Percentiles rank a stretch among this genome's conserved stretches.
These are phyloP conservation scores for Steinernema carpocapsae DNA, from an alignment of 2,888 invertebrate species.

Conservation along the genomic window DNA sequence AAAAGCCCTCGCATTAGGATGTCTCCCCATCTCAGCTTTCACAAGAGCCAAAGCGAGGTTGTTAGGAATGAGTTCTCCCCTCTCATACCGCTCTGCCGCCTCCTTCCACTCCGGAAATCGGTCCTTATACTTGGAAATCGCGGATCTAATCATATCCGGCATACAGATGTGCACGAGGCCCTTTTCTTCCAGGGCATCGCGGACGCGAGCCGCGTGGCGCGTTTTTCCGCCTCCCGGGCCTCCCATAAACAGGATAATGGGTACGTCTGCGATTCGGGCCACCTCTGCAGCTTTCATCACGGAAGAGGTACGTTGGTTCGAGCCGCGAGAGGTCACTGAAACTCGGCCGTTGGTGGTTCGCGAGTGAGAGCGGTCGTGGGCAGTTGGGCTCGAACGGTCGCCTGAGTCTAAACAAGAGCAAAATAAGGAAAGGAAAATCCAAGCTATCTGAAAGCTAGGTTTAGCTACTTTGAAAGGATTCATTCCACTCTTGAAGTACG, in stretches of 20 bases:
- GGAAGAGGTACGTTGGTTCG: conserved; percentile 54
- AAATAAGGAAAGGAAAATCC: no score
- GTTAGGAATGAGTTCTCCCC: conserved; percentile 68
- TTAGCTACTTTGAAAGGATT: no score
- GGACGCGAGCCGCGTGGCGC: conserved; percentile 61
- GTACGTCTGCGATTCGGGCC: conserved; percentile 65
- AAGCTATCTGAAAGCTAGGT: not conserved
- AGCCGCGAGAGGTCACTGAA: not conserved
- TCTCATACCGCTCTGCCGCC: conserved; percentile 62
- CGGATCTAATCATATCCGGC: conserved; percentile 63
- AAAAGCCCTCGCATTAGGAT: conserved; percentile 60
- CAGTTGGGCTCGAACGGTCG: not conserved
- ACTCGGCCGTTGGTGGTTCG: not conserved
- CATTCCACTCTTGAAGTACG: no score
- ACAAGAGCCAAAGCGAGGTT: conserved; percentile 65
- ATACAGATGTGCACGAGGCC: conserved; percentile 68
- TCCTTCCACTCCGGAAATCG: conserved; percentile 67
- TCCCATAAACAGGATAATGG: conserved; percentile 68
- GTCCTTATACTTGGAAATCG: conserved; percentile 66
- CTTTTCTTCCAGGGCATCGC: conserved; percentile 47
- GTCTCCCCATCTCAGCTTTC: conserved; percentile 67
- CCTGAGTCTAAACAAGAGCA: not conserved
- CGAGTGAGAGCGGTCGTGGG: conserved; percentile 1
- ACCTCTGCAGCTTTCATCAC: conserved; percentile 65
- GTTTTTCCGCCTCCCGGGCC: conserved; percentile 68